Evolutionary conservation across 1,140 invertebrate species (phyloP).

Genomic region (Drosophila mauritiana): DNA sequence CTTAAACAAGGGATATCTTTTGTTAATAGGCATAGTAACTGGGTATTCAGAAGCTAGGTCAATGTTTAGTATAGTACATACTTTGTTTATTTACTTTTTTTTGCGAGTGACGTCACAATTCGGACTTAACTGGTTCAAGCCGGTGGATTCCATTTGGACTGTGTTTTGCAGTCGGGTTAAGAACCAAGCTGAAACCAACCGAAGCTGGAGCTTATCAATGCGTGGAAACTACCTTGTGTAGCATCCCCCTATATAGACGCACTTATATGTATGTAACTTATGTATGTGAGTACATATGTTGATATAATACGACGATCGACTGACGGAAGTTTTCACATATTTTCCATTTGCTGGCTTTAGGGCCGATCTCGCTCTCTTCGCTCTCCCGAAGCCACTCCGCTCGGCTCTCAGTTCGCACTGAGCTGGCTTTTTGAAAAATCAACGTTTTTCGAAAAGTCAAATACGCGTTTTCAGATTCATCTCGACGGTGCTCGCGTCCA

Average conservation of each 20-base stretch:
- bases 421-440: slow-evolving; percentile 64
- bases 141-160: slow-evolving; percentile 23
- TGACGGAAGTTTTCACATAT: slow-evolving; percentile 64
- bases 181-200: slow-evolving; percentile 33
- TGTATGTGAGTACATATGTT: background rate
- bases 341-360: slow-evolving; percentile 26
- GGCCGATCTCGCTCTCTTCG: slow-evolving; percentile 15
- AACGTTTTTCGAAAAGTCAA: slow-evolving; percentile 67
- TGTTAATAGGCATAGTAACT: background rate
- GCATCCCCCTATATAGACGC: slow-evolving; percentile 5
- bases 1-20: slow-evolving; percentile 1
- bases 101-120: slow-evolving; percentile 21
- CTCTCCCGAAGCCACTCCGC: background rate
- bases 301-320: slow-evolving; percentile 40
- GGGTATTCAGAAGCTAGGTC: background rate
- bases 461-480: slow-evolving; percentile 73
- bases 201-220: slow-evolving; percentile 54
- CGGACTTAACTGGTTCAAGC: slow-evolving; percentile 36
- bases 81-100: slow-evolving; percentile 6
- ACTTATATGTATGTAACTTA: background rate
- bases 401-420: slow-evolving; percentile 6
- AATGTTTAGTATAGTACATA: background rate
- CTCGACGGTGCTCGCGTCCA: slow-evolving; percentile 65
- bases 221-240: slow-evolving; percentile 38
- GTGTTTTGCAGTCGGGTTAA: slow-evolving; percentile 25